Evolutionary conservation across 2,797 vertebrate species (phyloP), one percentile per base, ranked within the genome.

Genomic region (Allobates femoralis): DNA sequence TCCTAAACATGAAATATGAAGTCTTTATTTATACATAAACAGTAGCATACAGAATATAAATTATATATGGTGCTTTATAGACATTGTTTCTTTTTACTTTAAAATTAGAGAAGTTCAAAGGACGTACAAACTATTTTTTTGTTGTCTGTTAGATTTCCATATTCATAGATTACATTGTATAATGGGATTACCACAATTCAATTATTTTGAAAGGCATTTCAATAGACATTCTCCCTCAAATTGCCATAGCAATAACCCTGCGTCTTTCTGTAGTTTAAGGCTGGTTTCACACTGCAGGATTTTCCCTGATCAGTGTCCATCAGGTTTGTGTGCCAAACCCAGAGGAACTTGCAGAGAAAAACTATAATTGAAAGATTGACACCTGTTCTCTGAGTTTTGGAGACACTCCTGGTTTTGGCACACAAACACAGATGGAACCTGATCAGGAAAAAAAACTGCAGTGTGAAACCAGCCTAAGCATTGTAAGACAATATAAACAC

Each of bases 1-100:
- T 69, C 30, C 66, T 69, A 69, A 69, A 37, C 66, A 34, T 69
- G 30, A 69, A 23, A 69, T 34, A 69, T 69, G 7, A 69, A 69
- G 66, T 34, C 32, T 21, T 1, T 67, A 67, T 67, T 34, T 67
- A 67, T 34, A 34, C 56, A 58, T 14, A 8, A n/a, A 62, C 58
- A 11, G n/a, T 26, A 10, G 58, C 23, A 0, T 26, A 26, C 23
- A 62, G 23, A 62, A 62, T 26, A n/a, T 62, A 62, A 3, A 26
- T 62, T 26, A 26, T 26, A 62, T 12, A 62, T 62, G 58, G 58
- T 26, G 58, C n/a, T 62, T 62, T 62, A 26, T 62, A n/a, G 18
- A 23, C n/a, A 58, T 58, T 62, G 10, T 26, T 62, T 58, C 56
- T 58, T 58, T 26, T 62, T 8, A 62, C n/a, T 62, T 62, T 26